phyloP scores from a whole-genome alignment of 2,797 vertebrate genomes.

The Coregonus ussuriensis region DNA sequence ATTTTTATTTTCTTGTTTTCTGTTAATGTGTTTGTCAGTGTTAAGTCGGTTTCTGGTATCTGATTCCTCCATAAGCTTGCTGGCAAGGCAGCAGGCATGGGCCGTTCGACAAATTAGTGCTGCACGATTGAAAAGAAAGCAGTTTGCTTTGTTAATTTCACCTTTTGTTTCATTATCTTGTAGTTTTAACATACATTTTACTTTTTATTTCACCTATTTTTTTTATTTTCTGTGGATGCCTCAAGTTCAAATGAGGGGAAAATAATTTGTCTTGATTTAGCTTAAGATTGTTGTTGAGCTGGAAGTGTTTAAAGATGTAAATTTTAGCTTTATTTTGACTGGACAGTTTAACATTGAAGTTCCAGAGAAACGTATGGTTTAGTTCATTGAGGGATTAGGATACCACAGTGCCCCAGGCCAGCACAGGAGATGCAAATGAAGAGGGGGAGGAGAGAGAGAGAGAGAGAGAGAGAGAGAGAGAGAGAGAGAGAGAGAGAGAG shows the following conservation, averaged over 20 bases:
- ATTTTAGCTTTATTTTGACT: not conserved
- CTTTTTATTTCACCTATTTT: not conserved
- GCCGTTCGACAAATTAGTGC: not conserved
- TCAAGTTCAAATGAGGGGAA: not conserved
- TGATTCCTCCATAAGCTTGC: not conserved
- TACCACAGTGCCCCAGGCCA: not conserved
- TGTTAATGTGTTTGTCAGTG: not conserved
- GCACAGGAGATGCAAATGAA: slow-evolving; percentile 10
- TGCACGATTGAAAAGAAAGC: not conserved
- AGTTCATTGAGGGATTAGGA: not conserved
- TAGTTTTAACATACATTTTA: not conserved
- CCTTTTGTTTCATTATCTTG: not conserved
- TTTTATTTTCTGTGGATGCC: not conserved
- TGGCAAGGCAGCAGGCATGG: slow-evolving; percentile 9
- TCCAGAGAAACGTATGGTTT: not conserved
- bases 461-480: not conserved
- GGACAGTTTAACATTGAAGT: not conserved
- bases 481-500: not conserved
- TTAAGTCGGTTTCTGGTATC: not conserved
- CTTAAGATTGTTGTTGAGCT: not conserved
- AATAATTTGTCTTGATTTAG: not conserved
- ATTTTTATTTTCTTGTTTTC: slow-evolving; percentile 25
- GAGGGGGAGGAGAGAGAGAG: not conserved
- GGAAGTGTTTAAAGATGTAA: not conserved
- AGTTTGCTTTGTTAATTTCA: not conserved